Conservation (phyloP, 2,888 invertebrate species). For the Drosophila antonietae region DNA sequence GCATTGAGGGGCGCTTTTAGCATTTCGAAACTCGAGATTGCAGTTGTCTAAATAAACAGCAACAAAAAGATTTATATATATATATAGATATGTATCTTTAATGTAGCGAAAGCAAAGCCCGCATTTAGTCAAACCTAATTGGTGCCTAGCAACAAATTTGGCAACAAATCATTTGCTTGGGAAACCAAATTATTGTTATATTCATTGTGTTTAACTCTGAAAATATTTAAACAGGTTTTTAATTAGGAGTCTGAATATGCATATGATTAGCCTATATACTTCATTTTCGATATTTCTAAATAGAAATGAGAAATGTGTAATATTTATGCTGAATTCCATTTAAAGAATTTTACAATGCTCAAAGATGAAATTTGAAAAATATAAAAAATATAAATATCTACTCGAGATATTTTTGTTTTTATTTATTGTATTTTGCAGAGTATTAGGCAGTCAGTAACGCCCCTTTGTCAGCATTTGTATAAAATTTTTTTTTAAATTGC, state of each 20-base stretch:
- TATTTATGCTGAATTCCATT: not conserved
- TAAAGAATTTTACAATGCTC: not conserved
- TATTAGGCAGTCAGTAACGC: not conserved
- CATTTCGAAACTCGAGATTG: constrained; percentile 49
- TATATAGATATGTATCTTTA: not conserved
- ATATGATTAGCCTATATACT: not conserved
- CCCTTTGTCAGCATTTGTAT: not conserved
- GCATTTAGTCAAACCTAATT: constrained; percentile 17
- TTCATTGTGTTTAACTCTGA: constrained; percentile 2
- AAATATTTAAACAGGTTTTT: not conserved
- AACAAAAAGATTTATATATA: not conserved
- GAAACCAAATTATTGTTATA: not conserved
- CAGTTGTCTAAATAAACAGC: constrained; percentile 11
- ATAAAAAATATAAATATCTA: too few species aligned
- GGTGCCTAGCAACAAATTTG: constrained; percentile 1
- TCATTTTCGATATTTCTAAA: not conserved
- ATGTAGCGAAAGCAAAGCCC: constrained; percentile 17
- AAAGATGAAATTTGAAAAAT: too few species aligned
- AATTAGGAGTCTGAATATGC: not conserved
- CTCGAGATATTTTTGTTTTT: too few species aligned
- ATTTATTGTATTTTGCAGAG: too few species aligned
- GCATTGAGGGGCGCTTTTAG: constrained; percentile 25
- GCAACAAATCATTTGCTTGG: constrained; percentile 14
- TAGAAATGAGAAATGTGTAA: not conserved
- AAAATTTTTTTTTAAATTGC: not conserved